phyloP scores from a whole-genome alignment of 1,140 invertebrate genomes.

The Orchestia grillus region DNA sequence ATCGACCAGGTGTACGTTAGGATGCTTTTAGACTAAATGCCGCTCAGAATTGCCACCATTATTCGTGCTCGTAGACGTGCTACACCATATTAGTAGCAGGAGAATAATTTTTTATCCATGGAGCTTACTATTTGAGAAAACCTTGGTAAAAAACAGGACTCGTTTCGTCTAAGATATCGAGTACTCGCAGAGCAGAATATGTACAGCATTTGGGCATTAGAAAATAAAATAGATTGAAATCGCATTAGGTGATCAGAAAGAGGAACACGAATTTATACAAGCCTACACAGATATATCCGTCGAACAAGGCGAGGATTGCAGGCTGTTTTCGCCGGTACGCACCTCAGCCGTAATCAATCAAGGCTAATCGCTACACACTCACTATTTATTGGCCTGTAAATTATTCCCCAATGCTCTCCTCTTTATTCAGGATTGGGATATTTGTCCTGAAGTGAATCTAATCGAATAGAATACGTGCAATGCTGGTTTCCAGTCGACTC shows the following conservation, averaged over 20 bases:
- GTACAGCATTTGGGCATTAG: neutral
- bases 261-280: neutral
- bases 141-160: too few species aligned
- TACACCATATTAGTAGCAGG: too few species aligned
- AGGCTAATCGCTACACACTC: neutral
- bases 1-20: too few species aligned
- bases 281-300: neutral
- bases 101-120: too few species aligned
- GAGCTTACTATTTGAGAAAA: too few species aligned
- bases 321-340: neutral
- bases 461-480: neutral
- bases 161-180: too few species aligned
- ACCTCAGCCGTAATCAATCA: neutral
- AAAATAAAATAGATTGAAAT: neutral
- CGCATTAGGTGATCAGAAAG: neutral
- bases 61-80: too few species aligned
- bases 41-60: too few species aligned
- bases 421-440: neutral
- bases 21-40: too few species aligned
- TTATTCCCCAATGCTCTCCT: neutral
- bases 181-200: too few species aligned
- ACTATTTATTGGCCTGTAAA: conserved; percentile 9
- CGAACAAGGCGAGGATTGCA: neutral
- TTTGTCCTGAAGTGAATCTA: neutral
- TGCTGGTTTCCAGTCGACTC: neutral